Percentiles rank a stretch among this genome's conserved stretches.
These are phyloP conservation scores for Telmatochromis brichardi DNA, from an alignment of 2,113 vertebrate species.

Conservation along the genomic window DNA sequence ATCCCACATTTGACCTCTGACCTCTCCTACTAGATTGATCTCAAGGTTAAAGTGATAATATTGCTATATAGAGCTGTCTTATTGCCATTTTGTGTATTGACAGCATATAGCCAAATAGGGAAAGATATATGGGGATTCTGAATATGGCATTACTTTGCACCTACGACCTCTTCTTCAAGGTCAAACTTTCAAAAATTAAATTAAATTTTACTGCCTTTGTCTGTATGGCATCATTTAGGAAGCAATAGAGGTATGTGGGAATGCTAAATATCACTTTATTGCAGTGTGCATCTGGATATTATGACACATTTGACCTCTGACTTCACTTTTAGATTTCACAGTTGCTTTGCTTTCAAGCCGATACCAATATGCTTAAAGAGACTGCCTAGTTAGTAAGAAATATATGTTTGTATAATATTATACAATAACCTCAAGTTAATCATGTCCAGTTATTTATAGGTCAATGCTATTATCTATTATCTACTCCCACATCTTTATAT, in stretches of 20 bases:
- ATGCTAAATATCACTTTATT: not conserved
- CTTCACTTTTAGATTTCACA: not conserved
- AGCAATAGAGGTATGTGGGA: not conserved
- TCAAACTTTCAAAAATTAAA: not conserved
- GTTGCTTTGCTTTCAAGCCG: not conserved
- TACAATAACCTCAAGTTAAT: not conserved
- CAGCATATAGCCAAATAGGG: not conserved
- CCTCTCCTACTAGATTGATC: not conserved
- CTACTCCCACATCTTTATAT: not conserved
- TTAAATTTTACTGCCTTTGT: not conserved
- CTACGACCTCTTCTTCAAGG: not conserved
- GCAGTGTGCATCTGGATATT: not conserved
- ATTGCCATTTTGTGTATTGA: not conserved
- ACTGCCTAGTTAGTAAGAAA: not conserved
- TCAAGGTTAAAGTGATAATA: not conserved
- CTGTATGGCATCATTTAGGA: not conserved
- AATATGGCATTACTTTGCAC: not conserved
- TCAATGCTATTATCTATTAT: not conserved
- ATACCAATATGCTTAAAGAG: not conserved
- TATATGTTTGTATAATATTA: not conserved
- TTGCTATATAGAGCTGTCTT: not conserved
- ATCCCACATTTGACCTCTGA: not conserved
- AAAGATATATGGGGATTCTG: not conserved
- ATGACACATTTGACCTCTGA: not conserved
- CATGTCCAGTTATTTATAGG: rapidly evolving